Percentiles rank a stretch among this genome's conserved stretches.
phyloP scores from a whole-genome alignment of 1,140 invertebrate genomes.

The Calycopis cecrops region DNA sequence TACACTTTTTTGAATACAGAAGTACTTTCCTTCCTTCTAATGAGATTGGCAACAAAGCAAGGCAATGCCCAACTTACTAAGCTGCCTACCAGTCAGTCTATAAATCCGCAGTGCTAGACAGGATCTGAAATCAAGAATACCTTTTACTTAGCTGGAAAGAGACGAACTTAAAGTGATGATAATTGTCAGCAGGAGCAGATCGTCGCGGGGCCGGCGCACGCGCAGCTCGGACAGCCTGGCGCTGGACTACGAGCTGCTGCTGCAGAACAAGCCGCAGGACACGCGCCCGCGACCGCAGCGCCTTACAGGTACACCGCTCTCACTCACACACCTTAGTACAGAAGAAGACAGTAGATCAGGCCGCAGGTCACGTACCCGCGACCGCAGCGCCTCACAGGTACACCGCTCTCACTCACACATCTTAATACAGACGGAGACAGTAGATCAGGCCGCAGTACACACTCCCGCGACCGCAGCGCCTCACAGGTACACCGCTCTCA shows the following conservation, averaged over 20 bases:
- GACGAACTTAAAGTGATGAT: neutral
- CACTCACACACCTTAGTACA: conserved; percentile 72
- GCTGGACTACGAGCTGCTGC: conserved; percentile 82
- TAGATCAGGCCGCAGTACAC: conserved; percentile 66
- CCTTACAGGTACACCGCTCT: conserved; percentile 48
- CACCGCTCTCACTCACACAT: neutral
- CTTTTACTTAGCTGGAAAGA: neutral
- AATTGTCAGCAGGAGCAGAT: conserved; percentile 8
- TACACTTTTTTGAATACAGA: too few relatives aligned
- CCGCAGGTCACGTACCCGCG: conserved; percentile 49
- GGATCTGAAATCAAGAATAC: neutral
- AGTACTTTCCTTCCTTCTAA: too few relatives aligned
- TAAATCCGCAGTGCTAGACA: too few relatives aligned
- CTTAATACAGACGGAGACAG: conserved; percentile 80
- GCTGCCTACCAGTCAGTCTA: too few relatives aligned
- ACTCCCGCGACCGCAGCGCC: conserved; percentile 47
- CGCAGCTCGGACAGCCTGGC: conserved; percentile 79
- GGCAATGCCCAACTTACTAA: too few relatives aligned
- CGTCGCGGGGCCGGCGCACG: conserved; percentile 49
- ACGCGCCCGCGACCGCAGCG: conserved; percentile 48
- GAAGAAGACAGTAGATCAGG: conserved; percentile 76
- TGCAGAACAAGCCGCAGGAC: conserved; percentile 67
- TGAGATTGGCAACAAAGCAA: too few relatives aligned
- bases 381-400: conserved; percentile 66
- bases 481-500: conserved; percentile 45